These are phyloP conservation scores for Drosophila kuntzei DNA, from an alignment of 2,888 invertebrate species.

Conservation along the genomic window DNA sequence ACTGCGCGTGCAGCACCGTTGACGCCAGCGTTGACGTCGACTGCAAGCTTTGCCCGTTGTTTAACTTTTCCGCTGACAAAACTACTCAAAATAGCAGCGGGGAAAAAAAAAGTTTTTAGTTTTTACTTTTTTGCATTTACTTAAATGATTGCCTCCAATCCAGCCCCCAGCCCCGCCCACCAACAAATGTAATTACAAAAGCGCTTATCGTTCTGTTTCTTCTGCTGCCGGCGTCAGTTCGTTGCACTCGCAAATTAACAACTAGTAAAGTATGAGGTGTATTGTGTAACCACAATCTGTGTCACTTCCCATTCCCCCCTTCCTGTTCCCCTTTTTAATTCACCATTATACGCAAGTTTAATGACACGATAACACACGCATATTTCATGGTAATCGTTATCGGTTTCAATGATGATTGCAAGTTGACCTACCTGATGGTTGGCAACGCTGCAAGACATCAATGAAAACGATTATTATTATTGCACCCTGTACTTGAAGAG, in stretches of 20 bases:
- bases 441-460: conserved; percentile 18
- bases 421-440: conserved; percentile 26
- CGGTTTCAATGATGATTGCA: conserved; percentile 21
- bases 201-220: conserved; percentile 64
- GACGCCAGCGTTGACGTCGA: conserved; percentile 25
- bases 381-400: conserved; percentile 36
- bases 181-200: conserved; percentile 71
- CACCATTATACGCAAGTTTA: conserved; percentile 32
- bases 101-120: conserved; percentile 48
- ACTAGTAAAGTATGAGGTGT: conserved; percentile 40
- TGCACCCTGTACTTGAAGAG: background rate
- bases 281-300: conserved; percentile 47
- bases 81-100: conserved; percentile 61
- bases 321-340: background rate
- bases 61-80: conserved; percentile 74
- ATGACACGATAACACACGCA: conserved; percentile 55
- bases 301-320: conserved; percentile 38
- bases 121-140: conserved; percentile 47
- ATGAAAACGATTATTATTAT: conserved; percentile 17
- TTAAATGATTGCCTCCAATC: conserved; percentile 49
- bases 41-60: conserved; percentile 47
- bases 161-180: conserved; percentile 10
- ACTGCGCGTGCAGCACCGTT: conserved; percentile 28
- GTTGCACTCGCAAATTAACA: conserved; percentile 75
- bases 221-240: conserved; percentile 57